Conservation (phyloP, 2,888 invertebrate genomes). For the Drosophila nigricruria region DNA sequence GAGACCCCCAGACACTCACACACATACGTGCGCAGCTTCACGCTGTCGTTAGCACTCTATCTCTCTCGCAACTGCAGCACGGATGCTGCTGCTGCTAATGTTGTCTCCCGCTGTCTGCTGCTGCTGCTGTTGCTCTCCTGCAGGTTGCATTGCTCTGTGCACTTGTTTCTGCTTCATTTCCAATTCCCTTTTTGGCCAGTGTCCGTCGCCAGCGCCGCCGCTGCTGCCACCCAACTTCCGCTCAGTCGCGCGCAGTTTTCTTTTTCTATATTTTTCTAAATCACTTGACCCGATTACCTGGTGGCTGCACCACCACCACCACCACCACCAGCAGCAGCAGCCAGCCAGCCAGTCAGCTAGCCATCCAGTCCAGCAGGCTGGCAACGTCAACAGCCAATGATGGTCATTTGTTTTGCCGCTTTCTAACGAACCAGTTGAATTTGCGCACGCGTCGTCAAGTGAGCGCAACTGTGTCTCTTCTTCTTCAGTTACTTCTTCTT, state of each 20-base stretch:
- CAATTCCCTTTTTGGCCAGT: conserved; percentile 57
- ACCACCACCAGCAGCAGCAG: conserved; percentile 28
- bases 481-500: conserved; percentile 13
- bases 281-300: conserved; percentile 81
- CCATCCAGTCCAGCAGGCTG: conserved; percentile 26
- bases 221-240: conserved; percentile 49
- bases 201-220: conserved; percentile 18
- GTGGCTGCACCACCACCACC: conserved; percentile 64
- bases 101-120: conserved; percentile 23
- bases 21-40: conserved; percentile 24
- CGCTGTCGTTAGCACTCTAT: conserved; percentile 28
- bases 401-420: conserved; percentile 80
- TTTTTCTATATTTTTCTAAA: conserved; percentile 64
- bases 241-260: conserved; percentile 48
- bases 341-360: conserved; percentile 20
- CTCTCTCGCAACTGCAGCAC: conserved; percentile 23
- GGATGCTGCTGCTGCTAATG: conserved; percentile 61
- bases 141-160: conserved; percentile 63
- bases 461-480: conserved; percentile 45
- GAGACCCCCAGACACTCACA: conserved; percentile 47
- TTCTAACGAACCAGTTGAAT: conserved; percentile 80
- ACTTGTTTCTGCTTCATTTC: conserved; percentile 42
- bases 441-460: conserved; percentile 76
- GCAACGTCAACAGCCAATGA: conserved; percentile 50
- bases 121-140: conserved; percentile 52